Conservation (phyloP, 2,113 vertebrate genomes). For the Cranoglanis bouderius region DNA sequence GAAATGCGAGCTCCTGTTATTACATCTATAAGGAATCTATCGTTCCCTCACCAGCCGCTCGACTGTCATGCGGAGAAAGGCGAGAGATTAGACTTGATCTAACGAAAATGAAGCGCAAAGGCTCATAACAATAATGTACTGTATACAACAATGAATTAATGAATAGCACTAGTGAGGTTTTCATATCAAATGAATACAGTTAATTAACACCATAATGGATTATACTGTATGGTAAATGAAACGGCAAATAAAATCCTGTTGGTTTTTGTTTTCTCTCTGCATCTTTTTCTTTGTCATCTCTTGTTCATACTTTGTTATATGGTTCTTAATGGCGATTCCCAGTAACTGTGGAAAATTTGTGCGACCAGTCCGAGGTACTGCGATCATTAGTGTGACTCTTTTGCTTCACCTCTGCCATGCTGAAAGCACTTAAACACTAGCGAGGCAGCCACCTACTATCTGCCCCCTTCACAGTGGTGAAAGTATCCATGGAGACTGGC, state of each 20-base stretch:
- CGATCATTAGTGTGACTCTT: constrained; percentile 35
- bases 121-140: constrained; percentile 3
- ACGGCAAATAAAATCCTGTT: constrained; percentile 12
- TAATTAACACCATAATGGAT: constrained; percentile 4
- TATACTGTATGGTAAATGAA: background rate
- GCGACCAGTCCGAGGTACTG: background rate
- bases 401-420: constrained; percentile 41
- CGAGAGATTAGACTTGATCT: background rate
- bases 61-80: background rate
- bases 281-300: background rate
- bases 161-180: background rate
- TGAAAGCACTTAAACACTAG: constrained; percentile 47
- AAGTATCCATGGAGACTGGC: constrained; percentile 56
- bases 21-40: too few species aligned
- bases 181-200: background rate
- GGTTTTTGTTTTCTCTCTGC: background rate
- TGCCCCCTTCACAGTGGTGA: constrained; percentile 46
- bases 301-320: background rate
- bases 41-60: background rate
- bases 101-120: constrained; percentile 14
- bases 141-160: background rate
- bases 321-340: background rate
- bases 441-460: constrained; percentile 34
- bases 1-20: background rate
- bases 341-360: background rate